Conservation (phyloP, 2,888 invertebrate species). For the Chloroclysta siterata region DNA sequence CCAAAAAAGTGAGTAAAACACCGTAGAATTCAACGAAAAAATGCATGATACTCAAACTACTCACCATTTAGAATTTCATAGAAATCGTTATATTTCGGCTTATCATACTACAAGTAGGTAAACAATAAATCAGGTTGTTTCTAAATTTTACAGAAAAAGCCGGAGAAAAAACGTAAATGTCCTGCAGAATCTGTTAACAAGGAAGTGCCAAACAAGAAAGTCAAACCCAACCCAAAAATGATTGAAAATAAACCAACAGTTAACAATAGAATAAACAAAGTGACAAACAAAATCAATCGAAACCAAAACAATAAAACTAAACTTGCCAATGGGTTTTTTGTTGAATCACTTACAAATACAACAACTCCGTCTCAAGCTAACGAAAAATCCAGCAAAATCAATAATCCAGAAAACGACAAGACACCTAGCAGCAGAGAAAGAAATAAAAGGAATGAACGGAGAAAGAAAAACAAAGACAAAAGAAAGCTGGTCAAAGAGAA, state of each 20-base stretch:
- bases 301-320: constrained; percentile 12
- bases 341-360: constrained; percentile 58
- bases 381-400: constrained; percentile 38
- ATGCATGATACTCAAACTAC: no score
- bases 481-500: constrained; percentile 23
- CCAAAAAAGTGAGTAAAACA: constrained; percentile 62
- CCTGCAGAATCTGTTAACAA: constrained; percentile 41
- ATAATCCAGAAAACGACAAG: constrained; percentile 40
- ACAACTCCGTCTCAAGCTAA: constrained; percentile 61
- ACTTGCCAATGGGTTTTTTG: constrained; percentile 70
- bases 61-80: no score
- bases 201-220: constrained; percentile 52
- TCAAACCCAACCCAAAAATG: constrained; percentile 37
- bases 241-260: constrained; percentile 40
- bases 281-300: constrained; percentile 5
- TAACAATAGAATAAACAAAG: neutral
- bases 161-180: constrained; percentile 49
- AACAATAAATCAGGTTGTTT: constrained; percentile 7
- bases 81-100: no score
- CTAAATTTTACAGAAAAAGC: constrained; percentile 50
- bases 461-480: constrained; percentile 28
- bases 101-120: no score
- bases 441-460: constrained; percentile 28
- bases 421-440: constrained; percentile 26
- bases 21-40: neutral